A percentile compares a stretch with the other conserved stretches of the same genome.
These are phyloP conservation scores for Amphiprion clarkii DNA, from an alignment of 2,797 vertebrate genomes.

Conservation along the genomic window DNA sequence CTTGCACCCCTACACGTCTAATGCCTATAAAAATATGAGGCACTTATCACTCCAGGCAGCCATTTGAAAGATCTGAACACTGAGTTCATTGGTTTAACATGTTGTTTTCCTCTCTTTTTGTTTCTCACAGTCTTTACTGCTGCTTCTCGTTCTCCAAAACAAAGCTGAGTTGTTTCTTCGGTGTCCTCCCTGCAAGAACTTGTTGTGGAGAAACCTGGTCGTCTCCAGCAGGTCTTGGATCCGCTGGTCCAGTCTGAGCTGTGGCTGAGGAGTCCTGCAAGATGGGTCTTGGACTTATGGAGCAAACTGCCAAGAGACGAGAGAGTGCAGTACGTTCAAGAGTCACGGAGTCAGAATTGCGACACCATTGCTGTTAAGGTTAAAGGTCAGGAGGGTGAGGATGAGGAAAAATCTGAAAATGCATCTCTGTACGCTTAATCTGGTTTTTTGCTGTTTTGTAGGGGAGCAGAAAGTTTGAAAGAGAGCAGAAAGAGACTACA, in stretches of 20 bases:
- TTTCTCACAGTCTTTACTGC: slow-evolving; percentile 22
- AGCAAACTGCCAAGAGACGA: slow-evolving; percentile 80
- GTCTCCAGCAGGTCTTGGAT: slow-evolving; percentile 17
- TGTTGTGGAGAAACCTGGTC: slow-evolving; percentile 26
- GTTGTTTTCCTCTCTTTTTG: too few relatives aligned
- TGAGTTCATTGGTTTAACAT: slow-evolving; percentile 8
- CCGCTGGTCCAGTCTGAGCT: not conserved
- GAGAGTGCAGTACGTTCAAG: not conserved
- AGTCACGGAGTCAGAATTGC: not conserved
- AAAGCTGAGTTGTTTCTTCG: slow-evolving; percentile 72
- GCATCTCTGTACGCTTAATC: not conserved
- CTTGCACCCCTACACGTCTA: slow-evolving; percentile 21
- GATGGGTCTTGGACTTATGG: slow-evolving; percentile 65
- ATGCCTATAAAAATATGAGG: slow-evolving; percentile 34
- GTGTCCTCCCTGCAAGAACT: slow-evolving; percentile 11
- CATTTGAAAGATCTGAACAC: slow-evolving; percentile 21
- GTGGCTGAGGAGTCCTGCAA: slow-evolving; percentile 32
- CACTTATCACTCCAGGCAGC: slow-evolving; percentile 32
- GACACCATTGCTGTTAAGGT: not conserved
- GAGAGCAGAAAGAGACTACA: too few relatives aligned
- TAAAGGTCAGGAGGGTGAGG: slow-evolving; percentile 21
- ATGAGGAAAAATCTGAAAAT: not conserved
- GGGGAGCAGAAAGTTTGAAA: too few relatives aligned
- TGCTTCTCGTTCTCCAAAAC: slow-evolving; percentile 66
- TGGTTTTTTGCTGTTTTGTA: too few relatives aligned